Base-by-base conservation (phyloP, 2,113 vertebrate species). In the Sula dactylatra region DNA sequence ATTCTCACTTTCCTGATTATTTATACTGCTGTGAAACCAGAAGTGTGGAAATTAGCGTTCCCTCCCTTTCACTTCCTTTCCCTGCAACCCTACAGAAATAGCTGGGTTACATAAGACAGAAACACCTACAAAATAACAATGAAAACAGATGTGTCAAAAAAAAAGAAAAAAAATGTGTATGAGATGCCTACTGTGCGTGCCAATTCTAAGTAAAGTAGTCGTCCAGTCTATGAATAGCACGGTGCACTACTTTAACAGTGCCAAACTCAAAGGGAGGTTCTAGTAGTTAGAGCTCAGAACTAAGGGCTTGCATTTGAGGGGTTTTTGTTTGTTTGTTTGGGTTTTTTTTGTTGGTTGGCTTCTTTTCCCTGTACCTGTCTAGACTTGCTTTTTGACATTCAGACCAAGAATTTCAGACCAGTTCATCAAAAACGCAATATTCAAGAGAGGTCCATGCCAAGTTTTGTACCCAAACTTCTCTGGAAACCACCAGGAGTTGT, bases 1-100 rank as follows among this genome's bases (percentile, higher is more conserved):
- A 6, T 55, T 61, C 82, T 74, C 61, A 38, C 89, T 59, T 56
- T 72, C 49, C 81, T 45, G 9, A 29, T 56, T 73, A 90, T 81
- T 81, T 64, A 55, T 10, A 14, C 44, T 65, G 56, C 4, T 86
- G 44, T 69, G 71, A 94, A 94, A 73, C 17, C 50, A 54, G 71
- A 79, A 84, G 77, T 34, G 44, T 0, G 0, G 80, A 82, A 89
- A 94, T 91, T 4, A 13, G 19, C 1, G 19, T 76, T 91, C 81
- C 61, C 65, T 94, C 55, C 90, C 85, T 94, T 94, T 93, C 66
- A 66, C 77, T 96, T 97, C 92, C 93, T 72, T 42, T 84, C 90
- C 47, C 79, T 83, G 47, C 72, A 94, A 81, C 61, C 49, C 70
- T 69, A 84, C 88, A 91, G 92, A 94, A 96, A 94, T 65, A 94